These are phyloP conservation scores for Alces alces DNA, from an alignment of 2,113 vertebrate species.

Conservation along the genomic window DNA sequence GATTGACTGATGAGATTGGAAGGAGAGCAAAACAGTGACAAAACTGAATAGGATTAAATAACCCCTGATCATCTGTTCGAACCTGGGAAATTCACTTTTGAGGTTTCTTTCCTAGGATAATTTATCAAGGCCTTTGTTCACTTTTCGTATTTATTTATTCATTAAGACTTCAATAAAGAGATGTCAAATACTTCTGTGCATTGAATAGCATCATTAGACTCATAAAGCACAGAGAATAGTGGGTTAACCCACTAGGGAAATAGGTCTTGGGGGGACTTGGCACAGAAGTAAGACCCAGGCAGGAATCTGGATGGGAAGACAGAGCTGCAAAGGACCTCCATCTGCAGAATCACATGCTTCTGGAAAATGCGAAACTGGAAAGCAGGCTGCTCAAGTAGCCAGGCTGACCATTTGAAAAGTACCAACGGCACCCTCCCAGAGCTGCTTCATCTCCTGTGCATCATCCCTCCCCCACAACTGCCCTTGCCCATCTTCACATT, in stretches of 20 bases:
- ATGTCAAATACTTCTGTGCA: neutral
- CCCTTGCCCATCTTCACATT: accelerated
- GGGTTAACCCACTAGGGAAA: neutral
- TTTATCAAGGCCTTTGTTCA: neutral
- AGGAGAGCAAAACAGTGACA: neutral
- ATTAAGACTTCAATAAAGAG: neutral
- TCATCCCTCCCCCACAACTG: accelerated
- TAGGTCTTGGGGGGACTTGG: neutral
- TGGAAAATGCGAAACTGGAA: neutral
- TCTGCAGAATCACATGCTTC: neutral
- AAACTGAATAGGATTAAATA: accelerated
- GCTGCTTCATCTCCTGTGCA: accelerated
- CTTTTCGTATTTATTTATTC: neutral
- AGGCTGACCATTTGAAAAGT: neutral
- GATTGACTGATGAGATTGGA: accelerated
- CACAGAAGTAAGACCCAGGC: neutral
- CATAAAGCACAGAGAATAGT: neutral
- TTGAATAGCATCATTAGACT: neutral
- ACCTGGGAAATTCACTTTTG: neutral
- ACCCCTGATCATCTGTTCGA: neutral
- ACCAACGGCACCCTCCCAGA: neutral
- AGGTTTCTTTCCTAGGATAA: neutral
- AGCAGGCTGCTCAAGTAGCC: accelerated
- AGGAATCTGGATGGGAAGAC: neutral
- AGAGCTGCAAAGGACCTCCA: neutral